Evolutionary conservation across 2,888 invertebrate species (phyloP).

Genomic region (Cerastis leucographa): DNA sequence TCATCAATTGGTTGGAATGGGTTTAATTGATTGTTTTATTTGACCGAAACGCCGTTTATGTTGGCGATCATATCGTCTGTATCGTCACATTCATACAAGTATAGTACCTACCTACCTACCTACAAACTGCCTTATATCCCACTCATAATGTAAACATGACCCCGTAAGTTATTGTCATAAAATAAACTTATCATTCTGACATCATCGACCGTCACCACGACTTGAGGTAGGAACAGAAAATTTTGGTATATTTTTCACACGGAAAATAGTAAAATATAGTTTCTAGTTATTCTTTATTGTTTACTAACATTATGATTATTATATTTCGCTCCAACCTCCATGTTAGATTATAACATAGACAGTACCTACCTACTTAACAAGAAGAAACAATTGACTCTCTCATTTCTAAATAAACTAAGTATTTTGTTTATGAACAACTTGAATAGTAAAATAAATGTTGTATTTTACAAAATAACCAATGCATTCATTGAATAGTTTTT

Average conservation of each 20-base stretch:
- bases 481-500: too few species aligned
- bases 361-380: not conserved
- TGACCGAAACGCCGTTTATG: not conserved
- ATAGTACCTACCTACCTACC: not conserved
- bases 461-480: too few species aligned
- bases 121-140: not conserved
- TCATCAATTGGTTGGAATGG: constrained; percentile 15
- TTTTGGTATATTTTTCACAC: not conserved
- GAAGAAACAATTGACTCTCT: not conserved
- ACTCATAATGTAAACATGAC: not conserved
- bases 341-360: not conserved
- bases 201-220: not conserved
- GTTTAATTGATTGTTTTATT: constrained; percentile 18
- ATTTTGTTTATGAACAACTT: constrained; percentile 13
- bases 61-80: not conserved
- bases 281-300: not conserved
- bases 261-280: not conserved
- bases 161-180: not conserved
- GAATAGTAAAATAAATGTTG: constrained; percentile 2
- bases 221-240: too few species aligned
- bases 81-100: constrained; percentile 6
- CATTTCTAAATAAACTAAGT: constrained; percentile 6
- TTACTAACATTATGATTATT: not conserved
- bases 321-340: not conserved
- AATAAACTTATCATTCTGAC: not conserved